Conservation (phyloP, 2,113 vertebrate genomes). For the Oncorhynchus gorbuscha region DNA sequence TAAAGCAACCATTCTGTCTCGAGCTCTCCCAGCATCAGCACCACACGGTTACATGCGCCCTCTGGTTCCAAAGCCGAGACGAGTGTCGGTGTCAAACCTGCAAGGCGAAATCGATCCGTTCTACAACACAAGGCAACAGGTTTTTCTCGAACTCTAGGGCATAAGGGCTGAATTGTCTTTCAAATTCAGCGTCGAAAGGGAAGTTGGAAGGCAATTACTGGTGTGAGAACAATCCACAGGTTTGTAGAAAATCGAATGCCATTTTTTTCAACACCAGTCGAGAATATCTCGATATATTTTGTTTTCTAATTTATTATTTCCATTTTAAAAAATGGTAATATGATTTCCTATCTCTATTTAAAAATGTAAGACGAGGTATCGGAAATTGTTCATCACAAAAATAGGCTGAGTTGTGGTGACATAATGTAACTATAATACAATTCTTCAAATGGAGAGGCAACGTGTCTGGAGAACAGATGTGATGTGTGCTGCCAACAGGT, state of each 20-base stretch:
- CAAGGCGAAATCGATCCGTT: neutral
- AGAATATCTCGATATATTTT: neutral
- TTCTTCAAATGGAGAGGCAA: neutral
- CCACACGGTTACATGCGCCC: conserved; percentile 8
- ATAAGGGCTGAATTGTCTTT: neutral
- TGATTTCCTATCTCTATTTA: neutral
- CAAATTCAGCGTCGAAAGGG: neutral
- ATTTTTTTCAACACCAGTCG: neutral
- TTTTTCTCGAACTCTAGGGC: neutral
- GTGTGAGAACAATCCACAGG: conserved; percentile 35
- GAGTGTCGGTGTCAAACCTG: neutral
- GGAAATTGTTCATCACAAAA: neutral
- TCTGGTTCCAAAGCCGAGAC: neutral
- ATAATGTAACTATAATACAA: neutral
- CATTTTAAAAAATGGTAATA: neutral
- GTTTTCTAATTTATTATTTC: neutral
- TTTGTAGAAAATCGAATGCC: conserved; percentile 2
- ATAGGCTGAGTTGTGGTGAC: neutral
- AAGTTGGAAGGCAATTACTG: conserved; percentile 8
- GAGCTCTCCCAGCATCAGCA: conserved; percentile 36
- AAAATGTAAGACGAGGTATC: neutral
- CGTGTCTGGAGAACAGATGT: neutral
- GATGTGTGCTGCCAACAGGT: neutral
- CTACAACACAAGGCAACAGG: neutral
- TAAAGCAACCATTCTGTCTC: conserved; percentile 18